Conservation (phyloP, 2,888 invertebrate genomes). For the Coremacera marginata region DNA sequence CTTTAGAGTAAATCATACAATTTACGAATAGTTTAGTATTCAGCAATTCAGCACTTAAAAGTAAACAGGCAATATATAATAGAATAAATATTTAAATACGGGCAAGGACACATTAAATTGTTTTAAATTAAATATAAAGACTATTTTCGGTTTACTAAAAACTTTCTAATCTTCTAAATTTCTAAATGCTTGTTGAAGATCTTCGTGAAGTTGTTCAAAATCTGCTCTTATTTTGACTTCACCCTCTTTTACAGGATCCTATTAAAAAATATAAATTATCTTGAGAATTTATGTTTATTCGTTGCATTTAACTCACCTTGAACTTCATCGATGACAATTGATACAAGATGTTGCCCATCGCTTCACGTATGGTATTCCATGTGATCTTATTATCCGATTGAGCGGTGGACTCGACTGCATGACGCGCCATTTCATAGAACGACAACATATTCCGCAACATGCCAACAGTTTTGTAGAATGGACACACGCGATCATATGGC, state of each 20-base stretch:
- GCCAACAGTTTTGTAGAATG: constrained; percentile 99
- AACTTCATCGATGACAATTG: constrained; percentile 99
- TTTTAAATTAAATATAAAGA: constrained; percentile 12
- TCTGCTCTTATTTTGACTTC: constrained; percentile 97
- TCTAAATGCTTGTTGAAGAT: constrained; percentile 97
- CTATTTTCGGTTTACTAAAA: constrained; percentile 1
- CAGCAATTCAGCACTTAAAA: constrained; percentile 14
- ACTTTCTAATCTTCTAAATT: constrained; percentile 94
- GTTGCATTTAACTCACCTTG: constrained; percentile 74
- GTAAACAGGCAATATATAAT: not conserved
- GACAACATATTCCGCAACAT: constrained; percentile 98
- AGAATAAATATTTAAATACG: constrained; percentile 15
- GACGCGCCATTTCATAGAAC: constrained; percentile 96
- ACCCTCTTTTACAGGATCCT: constrained; percentile 98
- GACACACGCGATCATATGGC: constrained; percentile 95
- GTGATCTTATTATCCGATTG: constrained; percentile 98
- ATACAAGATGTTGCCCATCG: constrained; percentile 93
- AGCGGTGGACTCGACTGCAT: constrained; percentile 95
- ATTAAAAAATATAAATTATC: constrained; percentile 48
- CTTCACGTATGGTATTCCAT: constrained; percentile 95
- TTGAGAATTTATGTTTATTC: not conserved
- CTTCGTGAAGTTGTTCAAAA: constrained; percentile 96
- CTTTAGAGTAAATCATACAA: not conserved
- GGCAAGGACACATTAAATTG: constrained; percentile 8
- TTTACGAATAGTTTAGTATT: constrained; percentile 25